Percentiles rank a stretch among this genome's conserved stretches.
phyloP scores from a whole-genome alignment of 1,140 invertebrate species.

The Drosophila ohnishii region DNA sequence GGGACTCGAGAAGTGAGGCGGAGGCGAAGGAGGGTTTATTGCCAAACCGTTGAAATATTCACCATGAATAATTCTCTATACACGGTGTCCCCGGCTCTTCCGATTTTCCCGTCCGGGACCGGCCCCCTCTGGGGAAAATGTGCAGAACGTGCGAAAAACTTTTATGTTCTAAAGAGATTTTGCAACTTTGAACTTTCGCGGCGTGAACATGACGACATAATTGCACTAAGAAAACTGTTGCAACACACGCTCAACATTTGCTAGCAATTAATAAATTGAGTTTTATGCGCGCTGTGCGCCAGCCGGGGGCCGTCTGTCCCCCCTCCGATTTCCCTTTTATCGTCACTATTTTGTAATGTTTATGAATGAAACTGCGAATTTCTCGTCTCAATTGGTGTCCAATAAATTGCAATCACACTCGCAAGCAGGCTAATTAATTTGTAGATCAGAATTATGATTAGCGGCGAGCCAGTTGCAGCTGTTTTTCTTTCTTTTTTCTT shows the following conservation, averaged over 20 bases:
- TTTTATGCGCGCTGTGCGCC: constrained; percentile 17
- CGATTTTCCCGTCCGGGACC: background rate
- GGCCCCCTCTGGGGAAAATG: constrained; percentile 28
- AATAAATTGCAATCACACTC: constrained; percentile 81
- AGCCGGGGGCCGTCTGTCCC: background rate
- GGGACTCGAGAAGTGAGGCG: constrained; percentile 26
- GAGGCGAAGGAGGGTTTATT: constrained; percentile 37
- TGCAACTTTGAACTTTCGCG: constrained; percentile 77
- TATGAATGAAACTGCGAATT: constrained; percentile 71
- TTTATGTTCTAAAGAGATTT: constrained; percentile 71
- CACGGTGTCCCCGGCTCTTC: constrained; percentile 11
- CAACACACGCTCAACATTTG: constrained; percentile 72
- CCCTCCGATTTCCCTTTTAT: constrained; percentile 2
- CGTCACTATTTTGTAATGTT: constrained; percentile 57
- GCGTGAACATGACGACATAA: constrained; percentile 62
- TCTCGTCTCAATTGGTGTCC: constrained; percentile 73
- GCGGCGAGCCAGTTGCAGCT: constrained; percentile 61
- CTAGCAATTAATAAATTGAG: constrained; percentile 75
- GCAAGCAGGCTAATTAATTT: constrained; percentile 71
- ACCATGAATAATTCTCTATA: constrained; percentile 66
- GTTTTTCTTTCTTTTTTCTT: constrained; percentile 1
- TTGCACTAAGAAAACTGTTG: constrained; percentile 47
- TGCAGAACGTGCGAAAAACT: constrained; percentile 76
- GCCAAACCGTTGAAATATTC: constrained; percentile 63
- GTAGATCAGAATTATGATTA: constrained; percentile 79